Percentiles rank a stretch among this genome's conserved stretches.
Conservation (phyloP, 1,140 invertebrate genomes). For the Oscheius sp. region DNA sequence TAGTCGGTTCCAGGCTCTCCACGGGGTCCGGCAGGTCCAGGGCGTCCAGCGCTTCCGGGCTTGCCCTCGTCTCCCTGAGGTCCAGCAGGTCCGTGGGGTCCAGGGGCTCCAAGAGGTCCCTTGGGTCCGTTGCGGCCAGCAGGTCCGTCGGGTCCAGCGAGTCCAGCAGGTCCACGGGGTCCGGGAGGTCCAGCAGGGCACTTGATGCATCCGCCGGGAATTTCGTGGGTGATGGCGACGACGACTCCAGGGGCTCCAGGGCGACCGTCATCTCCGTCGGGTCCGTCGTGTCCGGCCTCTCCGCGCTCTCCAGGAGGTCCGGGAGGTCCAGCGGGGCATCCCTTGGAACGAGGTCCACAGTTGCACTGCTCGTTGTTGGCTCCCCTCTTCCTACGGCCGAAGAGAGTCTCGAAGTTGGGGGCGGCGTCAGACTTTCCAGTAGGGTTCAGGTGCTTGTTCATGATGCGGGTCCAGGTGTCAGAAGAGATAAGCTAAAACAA, state of each 20-base stretch:
- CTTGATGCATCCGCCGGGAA: slow-evolving; percentile 27
- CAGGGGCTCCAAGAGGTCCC: slow-evolving; percentile 6
- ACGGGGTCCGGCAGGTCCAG: slow-evolving; percentile 30
- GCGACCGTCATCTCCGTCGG: slow-evolving; percentile 24
- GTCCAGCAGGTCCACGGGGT: slow-evolving; percentile 21
- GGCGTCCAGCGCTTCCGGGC: slow-evolving; percentile 22
- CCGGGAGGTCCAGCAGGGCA: slow-evolving; percentile 27
- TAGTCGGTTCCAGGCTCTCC: slow-evolving; percentile 32
- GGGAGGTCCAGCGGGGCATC: slow-evolving; percentile 25
- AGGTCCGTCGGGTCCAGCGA: slow-evolving; percentile 27
- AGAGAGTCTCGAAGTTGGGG: slow-evolving; percentile 21
- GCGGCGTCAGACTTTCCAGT: background rate
- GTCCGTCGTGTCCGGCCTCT: slow-evolving; percentile 18
- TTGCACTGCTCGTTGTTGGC: slow-evolving; percentile 25
- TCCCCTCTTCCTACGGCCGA: slow-evolving; percentile 17
- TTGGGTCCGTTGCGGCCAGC: slow-evolving; percentile 26
- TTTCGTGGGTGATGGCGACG: slow-evolving; percentile 27
- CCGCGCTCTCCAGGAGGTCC: slow-evolving; percentile 23
- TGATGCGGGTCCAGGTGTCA: slow-evolving; percentile 19
- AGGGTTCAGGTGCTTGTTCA: slow-evolving; percentile 21
- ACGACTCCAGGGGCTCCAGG: slow-evolving; percentile 25
- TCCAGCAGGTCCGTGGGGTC: slow-evolving; percentile 29
- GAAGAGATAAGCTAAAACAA: slow-evolving; percentile 1
- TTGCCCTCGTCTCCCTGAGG: slow-evolving; percentile 16
- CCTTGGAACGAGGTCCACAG: slow-evolving; percentile 20